A percentile compares a stretch with the other conserved stretches of the same genome.
Conservation (phyloP, 2,113 vertebrate species). For the Typhlomys cinereus region DNA sequence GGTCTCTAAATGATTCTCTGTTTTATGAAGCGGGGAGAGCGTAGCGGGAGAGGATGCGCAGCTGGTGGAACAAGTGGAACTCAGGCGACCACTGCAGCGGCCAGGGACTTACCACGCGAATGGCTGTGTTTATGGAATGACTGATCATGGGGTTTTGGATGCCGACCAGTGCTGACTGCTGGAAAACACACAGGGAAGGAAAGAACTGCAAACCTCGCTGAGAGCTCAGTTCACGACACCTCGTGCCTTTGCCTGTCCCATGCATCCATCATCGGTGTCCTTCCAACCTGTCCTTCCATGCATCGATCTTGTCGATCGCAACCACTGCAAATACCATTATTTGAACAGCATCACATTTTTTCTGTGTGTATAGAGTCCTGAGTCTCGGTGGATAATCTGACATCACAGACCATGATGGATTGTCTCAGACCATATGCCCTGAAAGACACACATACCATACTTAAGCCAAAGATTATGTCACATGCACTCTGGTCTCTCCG, state of each 20-base stretch:
- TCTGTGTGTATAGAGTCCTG: slow-evolving; percentile 58
- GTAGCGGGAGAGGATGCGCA: rapidly evolving
- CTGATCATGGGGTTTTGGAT: not conserved
- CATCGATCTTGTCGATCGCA: slow-evolving; percentile 60
- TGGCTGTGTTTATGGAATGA: not conserved
- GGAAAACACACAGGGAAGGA: slow-evolving; percentile 5
- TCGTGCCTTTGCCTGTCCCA: not conserved
- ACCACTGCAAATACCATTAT: slow-evolving; percentile 78
- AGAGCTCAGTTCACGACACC: not conserved
- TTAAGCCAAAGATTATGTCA: slow-evolving; percentile 71
- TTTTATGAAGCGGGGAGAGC: not conserved
- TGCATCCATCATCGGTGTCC: not conserved
- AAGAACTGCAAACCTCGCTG: not conserved
- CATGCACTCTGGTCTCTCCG: not conserved
- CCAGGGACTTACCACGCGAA: not conserved
- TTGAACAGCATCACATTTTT: slow-evolving; percentile 52
- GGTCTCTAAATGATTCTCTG: not conserved
- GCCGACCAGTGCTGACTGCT: slow-evolving; percentile 36
- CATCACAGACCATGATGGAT: slow-evolving; percentile 64
- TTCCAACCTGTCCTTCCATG: slow-evolving; percentile 47
- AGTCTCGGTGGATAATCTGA: slow-evolving; percentile 63
- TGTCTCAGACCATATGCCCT: slow-evolving; percentile 62
- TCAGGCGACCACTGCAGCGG: rapidly evolving
- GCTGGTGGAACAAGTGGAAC: not conserved
- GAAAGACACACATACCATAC: slow-evolving; percentile 63